Percentiles rank a stretch among this genome's conserved stretches.
These are phyloP conservation scores for Nephila pilipes DNA, from an alignment of 1,140 invertebrate genomes.

Conservation along the genomic window DNA sequence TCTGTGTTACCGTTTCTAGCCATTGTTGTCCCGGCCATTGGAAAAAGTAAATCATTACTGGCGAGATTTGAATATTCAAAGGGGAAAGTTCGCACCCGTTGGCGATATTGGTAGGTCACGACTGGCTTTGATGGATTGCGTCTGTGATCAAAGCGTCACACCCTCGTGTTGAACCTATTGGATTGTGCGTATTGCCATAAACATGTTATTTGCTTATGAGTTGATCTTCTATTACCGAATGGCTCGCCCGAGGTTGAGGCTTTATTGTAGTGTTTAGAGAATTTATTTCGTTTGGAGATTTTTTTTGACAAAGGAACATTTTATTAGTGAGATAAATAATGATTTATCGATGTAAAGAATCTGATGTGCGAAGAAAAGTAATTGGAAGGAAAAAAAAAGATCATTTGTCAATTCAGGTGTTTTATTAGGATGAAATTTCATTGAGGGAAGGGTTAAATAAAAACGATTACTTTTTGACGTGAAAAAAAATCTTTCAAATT, in stretches of 20 bases:
- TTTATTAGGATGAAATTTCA: neutral
- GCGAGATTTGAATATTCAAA: constrained; percentile 27
- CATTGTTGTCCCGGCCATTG: neutral
- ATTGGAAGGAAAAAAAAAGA: neutral
- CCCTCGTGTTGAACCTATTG: neutral
- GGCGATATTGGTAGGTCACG: constrained; percentile 29
- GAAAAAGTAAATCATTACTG: constrained; percentile 9
- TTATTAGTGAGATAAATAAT: neutral
- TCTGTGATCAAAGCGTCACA: constrained; percentile 4
- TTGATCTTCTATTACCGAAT: neutral
- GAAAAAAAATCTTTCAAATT: neutral
- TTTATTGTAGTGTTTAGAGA: neutral
- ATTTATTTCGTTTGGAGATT: neutral
- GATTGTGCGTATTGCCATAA: neutral
- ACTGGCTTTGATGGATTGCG: constrained; percentile 22
- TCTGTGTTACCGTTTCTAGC: neutral
- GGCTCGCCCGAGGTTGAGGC: neutral
- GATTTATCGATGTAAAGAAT: neutral
- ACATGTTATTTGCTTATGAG: neutral
- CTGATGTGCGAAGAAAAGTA: neutral
- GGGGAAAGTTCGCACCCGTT: neutral
- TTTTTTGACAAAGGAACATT: neutral
- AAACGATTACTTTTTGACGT: neutral
- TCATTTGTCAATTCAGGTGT: neutral
- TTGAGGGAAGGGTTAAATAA: neutral